Conservation (phyloP, 2,888 invertebrate genomes). For the Epirrita christyi region DNA sequence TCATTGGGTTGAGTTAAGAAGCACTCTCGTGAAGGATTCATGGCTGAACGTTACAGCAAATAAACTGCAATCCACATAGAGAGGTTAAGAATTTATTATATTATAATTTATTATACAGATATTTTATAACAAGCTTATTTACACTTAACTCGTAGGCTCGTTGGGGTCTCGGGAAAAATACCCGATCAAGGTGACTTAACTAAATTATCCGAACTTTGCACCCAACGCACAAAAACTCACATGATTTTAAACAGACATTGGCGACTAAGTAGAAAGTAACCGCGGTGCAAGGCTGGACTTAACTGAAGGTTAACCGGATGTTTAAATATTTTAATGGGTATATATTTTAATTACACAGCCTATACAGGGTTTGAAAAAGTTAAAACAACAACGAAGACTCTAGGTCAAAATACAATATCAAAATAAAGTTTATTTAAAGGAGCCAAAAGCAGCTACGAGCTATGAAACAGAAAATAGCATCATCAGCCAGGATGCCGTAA, state of each 20-base stretch:
- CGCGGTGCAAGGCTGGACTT: conserved; percentile 56
- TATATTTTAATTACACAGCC: conserved; percentile 29
- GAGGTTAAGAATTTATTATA: not conserved
- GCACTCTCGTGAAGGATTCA: conserved; percentile 20
- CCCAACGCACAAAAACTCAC: conserved; percentile 15
- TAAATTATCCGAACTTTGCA: too few relatives aligned
- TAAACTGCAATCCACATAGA: not conserved
- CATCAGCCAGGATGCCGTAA: too few relatives aligned
- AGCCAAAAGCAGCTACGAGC: too few relatives aligned
- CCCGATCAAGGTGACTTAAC: too few relatives aligned
- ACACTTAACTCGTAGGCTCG: too few relatives aligned
- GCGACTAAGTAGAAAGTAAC: conserved; percentile 66
- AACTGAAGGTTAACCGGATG: conserved; percentile 72
- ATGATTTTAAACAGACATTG: conserved; percentile 32
- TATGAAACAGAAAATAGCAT: too few relatives aligned
- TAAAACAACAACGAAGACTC: not conserved
- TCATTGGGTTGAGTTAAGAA: too few relatives aligned
- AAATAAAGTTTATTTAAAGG: too few relatives aligned
- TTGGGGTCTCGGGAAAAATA: too few relatives aligned
- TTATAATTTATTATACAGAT: too few relatives aligned
- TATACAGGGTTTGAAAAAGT: conserved; percentile 3
- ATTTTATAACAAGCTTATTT: too few relatives aligned
- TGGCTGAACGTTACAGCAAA: conserved; percentile 10
- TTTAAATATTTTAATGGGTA: conserved; percentile 42
- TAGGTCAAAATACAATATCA: not conserved